These are phyloP conservation scores for Hippocampus comes DNA, from an alignment of 2,113 vertebrate genomes.

Conservation along the genomic window DNA sequence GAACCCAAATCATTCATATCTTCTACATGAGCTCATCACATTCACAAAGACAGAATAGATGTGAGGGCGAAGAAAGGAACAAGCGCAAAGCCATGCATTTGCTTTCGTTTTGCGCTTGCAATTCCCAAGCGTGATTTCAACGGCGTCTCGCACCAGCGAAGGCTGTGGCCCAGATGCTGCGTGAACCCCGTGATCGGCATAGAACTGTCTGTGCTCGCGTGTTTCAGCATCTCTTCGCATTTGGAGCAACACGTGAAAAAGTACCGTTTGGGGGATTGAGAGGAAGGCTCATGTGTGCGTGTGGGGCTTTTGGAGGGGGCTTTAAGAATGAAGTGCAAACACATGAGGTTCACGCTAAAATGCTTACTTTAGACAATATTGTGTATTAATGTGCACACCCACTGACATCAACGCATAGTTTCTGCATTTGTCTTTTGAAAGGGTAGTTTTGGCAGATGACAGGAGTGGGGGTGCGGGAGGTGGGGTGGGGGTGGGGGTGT, in stretches of 20 bases:
- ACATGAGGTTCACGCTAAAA: constrained; percentile 46
- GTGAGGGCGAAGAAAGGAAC: constrained; percentile 9
- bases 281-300: constrained; percentile 36
- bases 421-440: constrained; percentile 67
- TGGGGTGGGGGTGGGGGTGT: constrained; percentile 55
- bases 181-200: constrained; percentile 42
- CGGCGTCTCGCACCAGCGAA: constrained; percentile 26
- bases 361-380: constrained; percentile 55
- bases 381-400: constrained; percentile 18
- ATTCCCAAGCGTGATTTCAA: constrained; percentile 32
- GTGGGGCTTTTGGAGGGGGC: constrained; percentile 11
- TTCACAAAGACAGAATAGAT: constrained; percentile 36
- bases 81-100: constrained; percentile 37
- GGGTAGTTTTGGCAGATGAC: constrained; percentile 48
- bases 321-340: constrained; percentile 37
- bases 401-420: constrained; percentile 73
- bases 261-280: constrained; percentile 45
- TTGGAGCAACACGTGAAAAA: constrained; percentile 48
- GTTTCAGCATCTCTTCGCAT: constrained; percentile 51
- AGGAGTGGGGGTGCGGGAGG: constrained; percentile 49
- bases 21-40: constrained; percentile 54
- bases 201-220: constrained; percentile 37
- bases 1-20: constrained; percentile 19
- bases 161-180: constrained; percentile 64
- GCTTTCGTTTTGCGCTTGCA: constrained; percentile 41